These are phyloP conservation scores for Protomyctophum bolini DNA, from an alignment of 2,113 vertebrate genomes.

Conservation along the genomic window DNA sequence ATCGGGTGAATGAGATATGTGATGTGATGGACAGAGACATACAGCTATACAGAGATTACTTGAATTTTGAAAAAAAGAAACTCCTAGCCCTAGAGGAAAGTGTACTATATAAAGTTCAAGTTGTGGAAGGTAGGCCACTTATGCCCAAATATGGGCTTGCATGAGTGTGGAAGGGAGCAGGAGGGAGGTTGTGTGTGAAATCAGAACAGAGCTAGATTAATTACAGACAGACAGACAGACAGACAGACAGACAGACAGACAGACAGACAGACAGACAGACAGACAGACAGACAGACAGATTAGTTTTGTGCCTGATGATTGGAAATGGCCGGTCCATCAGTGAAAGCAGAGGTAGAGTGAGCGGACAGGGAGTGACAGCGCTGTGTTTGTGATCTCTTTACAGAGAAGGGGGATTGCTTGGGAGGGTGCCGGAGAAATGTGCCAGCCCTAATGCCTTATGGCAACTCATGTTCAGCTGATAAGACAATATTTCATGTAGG, in stretches of 20 bases:
- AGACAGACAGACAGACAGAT: constrained; percentile 3
- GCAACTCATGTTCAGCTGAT: constrained; percentile 74
- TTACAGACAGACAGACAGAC: not conserved
- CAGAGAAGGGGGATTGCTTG: constrained; percentile 41
- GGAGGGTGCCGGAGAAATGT: constrained; percentile 54
- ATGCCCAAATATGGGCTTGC: too few species aligned
- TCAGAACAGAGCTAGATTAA: too few species aligned
- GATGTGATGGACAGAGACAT: too few species aligned
- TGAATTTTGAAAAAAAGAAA: too few species aligned
- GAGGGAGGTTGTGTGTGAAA: too few species aligned
- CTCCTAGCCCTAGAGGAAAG: too few species aligned
- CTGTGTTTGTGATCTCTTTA: constrained; percentile 60
- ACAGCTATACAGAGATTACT: too few species aligned
- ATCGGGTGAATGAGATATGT: too few species aligned
- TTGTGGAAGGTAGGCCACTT: too few species aligned
- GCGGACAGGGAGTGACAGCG: constrained; percentile 58
- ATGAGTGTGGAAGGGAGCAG: too few species aligned
- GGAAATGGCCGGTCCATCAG: constrained; percentile 4
- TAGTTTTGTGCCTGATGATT: not conserved
- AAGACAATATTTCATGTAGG: constrained; percentile 77
- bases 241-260: constrained; percentile 1
- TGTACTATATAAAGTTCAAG: too few species aligned
- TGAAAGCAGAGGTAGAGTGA: constrained; percentile 54
- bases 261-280: constrained; percentile 15
- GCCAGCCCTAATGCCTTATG: constrained; percentile 72